Base-by-base conservation (phyloP, 2,888 invertebrate species). In the Myopa tessellatipennis region DNA sequence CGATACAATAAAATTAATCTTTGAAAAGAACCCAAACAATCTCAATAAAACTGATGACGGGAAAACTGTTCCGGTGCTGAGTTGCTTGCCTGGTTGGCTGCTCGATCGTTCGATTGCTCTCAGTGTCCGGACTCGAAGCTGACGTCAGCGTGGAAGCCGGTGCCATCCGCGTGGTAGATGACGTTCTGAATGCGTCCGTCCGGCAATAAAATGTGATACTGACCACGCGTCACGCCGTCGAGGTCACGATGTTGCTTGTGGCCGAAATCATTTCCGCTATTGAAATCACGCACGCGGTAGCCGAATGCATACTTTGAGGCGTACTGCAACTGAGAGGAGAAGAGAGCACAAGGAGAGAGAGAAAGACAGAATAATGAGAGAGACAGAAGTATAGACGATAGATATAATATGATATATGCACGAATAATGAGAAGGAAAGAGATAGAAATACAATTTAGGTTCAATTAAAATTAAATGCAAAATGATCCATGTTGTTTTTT, bases 141-240 rank as follows among this genome's bases (percentile, higher is more conserved):
- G 65, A 95, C 93, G 84, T 93, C 93, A 6, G 95, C 95, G 85
- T 94, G 94, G 88, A 93, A 95, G 8, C 95, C 95, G 71, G 91
- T 91, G 69, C 93, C 92, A 77, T 95, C 95, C 0, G 94, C 95
- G 82, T 92, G 93, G 88, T 96, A 96, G 80, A 92, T 91, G 71
- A 95, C 95, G 82, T 93, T 93, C 89, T 95, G 95, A 85, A 94
- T 90, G 81, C 95, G 91, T 50, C 95, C 95, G 88, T 95, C 95
- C 3, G 95, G 95, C 63, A 95, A 89, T 12, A 93, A 90, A 4
- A 95, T 94, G 84, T 95, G 94, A 90, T 95, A 95, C 80, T 92
- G 92, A 16, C 95, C 95, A 82, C 92, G 92, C 68, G 91, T 91
- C 80, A 92, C 92, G 14, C 93, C 94, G 79, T 92, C 91, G 81